A percentile compares a stretch with the other conserved stretches of the same genome.
These are phyloP conservation scores for roundworm (Caenorhabditis elegans) DNA, from an alignment of 1,140 invertebrate species.

Conservation along the genomic window WBcel235 BX284605.5:11527001-11527500, in stretches of 20 bases:
- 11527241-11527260: background rate
- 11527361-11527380: too few relatives aligned
- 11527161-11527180: background rate
- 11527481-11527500: too few relatives aligned
- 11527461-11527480: too few relatives aligned
- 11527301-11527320: background rate
- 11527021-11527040: too few relatives aligned
- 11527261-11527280: constrained; percentile 19
- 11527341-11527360: too few relatives aligned
- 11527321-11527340: too few relatives aligned
- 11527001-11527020: too few relatives aligned
- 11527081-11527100: background rate
- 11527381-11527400: too few relatives aligned
- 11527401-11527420: too few relatives aligned
- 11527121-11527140: constrained; percentile 6
- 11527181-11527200: constrained; percentile 2
- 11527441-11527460: too few relatives aligned
- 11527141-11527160: background rate
- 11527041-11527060: background rate
- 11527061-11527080: background rate
- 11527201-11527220: background rate
- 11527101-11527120: background rate
- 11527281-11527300: background rate
- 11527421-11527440: too few relatives aligned
- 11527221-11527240: constrained; percentile 21